A percentile compares a stretch with the other conserved stretches of the same genome.
These are phyloP conservation scores for Hyles vespertilio DNA, from an alignment of 1,140 invertebrate species.

Conservation along the genomic window DNA sequence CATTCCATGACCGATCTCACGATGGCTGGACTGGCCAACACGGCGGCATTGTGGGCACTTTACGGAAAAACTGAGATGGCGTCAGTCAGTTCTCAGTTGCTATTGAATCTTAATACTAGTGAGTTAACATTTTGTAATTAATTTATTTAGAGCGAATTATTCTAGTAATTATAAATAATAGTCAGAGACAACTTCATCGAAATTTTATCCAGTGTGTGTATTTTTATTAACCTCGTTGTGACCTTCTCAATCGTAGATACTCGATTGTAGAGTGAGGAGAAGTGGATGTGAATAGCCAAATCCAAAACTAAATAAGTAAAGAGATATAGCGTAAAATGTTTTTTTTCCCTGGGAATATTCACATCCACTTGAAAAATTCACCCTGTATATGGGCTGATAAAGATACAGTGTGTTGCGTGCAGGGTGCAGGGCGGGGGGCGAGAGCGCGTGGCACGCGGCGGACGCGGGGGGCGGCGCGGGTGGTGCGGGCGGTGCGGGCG, in stretches of 20 bases:
- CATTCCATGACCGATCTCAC: constrained; percentile 89
- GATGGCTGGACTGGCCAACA: constrained; percentile 85
- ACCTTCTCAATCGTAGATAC: too few species aligned
- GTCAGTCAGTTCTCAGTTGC: constrained; percentile 84
- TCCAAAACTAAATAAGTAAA: too few species aligned
- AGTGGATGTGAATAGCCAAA: too few species aligned
- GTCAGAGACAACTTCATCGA: too few species aligned
- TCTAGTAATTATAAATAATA: too few species aligned
- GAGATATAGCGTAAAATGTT: too few species aligned
- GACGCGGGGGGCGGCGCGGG: constrained; percentile 42
- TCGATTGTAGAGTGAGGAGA: too few species aligned
- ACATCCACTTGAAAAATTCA: too few species aligned
- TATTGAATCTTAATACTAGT: constrained; percentile 83
- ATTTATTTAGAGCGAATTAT: background rate
- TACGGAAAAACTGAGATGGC: constrained; percentile 92
- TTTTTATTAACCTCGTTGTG: too few species aligned
- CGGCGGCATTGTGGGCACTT: constrained; percentile 89
- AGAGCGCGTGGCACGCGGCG: constrained; percentile 41
- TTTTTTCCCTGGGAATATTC: too few species aligned
- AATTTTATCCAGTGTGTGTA: too few species aligned
- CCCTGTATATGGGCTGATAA: too few species aligned
- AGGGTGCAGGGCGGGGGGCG: constrained; percentile 43
- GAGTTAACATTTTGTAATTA: background rate
- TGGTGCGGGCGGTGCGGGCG: constrained; percentile 13
- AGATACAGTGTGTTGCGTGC: constrained; percentile 5